phyloP scores from a whole-genome alignment of 1,140 invertebrate species.

The Drosophila kurseongensis region DNA sequence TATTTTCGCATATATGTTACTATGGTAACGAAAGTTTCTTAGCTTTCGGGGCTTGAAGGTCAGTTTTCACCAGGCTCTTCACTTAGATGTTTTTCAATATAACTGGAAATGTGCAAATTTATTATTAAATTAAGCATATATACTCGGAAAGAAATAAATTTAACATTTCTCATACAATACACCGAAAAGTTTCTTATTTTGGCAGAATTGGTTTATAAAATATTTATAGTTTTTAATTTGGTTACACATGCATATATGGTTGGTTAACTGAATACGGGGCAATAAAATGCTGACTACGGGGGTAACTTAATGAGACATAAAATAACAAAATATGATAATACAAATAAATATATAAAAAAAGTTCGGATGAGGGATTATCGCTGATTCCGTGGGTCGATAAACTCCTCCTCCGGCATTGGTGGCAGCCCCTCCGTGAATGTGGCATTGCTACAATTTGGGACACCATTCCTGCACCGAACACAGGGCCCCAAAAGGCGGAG shows the following conservation, averaged over 20 bases:
- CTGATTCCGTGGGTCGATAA: background rate
- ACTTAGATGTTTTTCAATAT: background rate
- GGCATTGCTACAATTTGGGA: slow-evolving; percentile 42
- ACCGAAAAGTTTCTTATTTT: background rate
- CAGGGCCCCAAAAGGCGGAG: slow-evolving; percentile 66
- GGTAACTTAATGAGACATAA: slow-evolving; percentile 13
- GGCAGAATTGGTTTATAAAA: background rate
- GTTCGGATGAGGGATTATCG: background rate
- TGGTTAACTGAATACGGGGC: background rate
- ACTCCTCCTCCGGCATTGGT: slow-evolving; percentile 18
- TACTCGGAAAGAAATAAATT: slow-evolving; percentile 8
- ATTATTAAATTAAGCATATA: slow-evolving; percentile 1
- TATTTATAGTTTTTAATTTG: background rate
- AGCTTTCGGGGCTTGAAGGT: background rate
- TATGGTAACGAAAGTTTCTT: background rate
- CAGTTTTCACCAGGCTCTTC: background rate
- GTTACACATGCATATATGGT: slow-evolving; percentile 5
- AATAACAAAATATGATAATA: slow-evolving; percentile 5
- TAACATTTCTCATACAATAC: background rate
- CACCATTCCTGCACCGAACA: slow-evolving; percentile 46
- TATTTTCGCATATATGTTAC: too few species aligned
- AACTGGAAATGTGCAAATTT: slow-evolving; percentile 3
- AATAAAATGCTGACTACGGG: slow-evolving; percentile 2
- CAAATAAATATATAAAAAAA: slow-evolving; percentile 11
- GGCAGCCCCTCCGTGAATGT: slow-evolving; percentile 29